A percentile compares a stretch with the other conserved stretches of the same genome.
Conservation (phyloP, 2,797 vertebrate species). For the Danio jaintianensis region DNA sequence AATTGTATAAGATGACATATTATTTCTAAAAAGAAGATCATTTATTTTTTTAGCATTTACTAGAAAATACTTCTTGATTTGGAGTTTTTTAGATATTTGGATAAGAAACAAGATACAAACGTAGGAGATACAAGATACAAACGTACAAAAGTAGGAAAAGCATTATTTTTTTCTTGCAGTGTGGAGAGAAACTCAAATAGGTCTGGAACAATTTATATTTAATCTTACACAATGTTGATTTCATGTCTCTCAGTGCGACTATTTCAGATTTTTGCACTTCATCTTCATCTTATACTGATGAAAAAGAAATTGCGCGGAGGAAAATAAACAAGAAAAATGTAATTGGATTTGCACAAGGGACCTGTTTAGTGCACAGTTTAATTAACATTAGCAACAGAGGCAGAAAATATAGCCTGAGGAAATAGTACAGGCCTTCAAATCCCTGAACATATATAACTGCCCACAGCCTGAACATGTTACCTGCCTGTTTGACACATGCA, state of each 20-base stretch:
- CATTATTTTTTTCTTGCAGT: no score
- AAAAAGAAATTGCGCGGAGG: not conserved
- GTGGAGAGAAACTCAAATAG: no score
- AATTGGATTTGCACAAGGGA: slow-evolving; percentile 26
- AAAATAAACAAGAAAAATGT: slow-evolving; percentile 4
- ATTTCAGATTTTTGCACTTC: not conserved
- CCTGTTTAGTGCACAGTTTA: slow-evolving; percentile 5
- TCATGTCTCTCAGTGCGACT: not conserved
- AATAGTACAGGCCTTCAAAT: not conserved
- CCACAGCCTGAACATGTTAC: slow-evolving; percentile 10
- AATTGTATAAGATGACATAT: no score
- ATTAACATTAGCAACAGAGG: slow-evolving; percentile 27
- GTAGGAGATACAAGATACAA: no score
- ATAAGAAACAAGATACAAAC: no score
- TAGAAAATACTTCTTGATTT: no score
- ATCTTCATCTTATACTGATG: not conserved
- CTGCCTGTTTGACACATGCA: slow-evolving; percentile 3
- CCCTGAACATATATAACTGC: slow-evolving; percentile 8
- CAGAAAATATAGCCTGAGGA: not conserved
- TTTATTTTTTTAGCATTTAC: no score
- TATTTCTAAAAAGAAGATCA: no score
- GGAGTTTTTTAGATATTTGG: no score
- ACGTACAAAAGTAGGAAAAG: no score
- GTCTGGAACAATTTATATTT: not conserved
- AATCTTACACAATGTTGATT: not conserved